Percentiles rank a stretch among this genome's conserved stretches.
Conservation (phyloP, 2,113 vertebrate genomes). For the Anser brachyrhynchus region DNA sequence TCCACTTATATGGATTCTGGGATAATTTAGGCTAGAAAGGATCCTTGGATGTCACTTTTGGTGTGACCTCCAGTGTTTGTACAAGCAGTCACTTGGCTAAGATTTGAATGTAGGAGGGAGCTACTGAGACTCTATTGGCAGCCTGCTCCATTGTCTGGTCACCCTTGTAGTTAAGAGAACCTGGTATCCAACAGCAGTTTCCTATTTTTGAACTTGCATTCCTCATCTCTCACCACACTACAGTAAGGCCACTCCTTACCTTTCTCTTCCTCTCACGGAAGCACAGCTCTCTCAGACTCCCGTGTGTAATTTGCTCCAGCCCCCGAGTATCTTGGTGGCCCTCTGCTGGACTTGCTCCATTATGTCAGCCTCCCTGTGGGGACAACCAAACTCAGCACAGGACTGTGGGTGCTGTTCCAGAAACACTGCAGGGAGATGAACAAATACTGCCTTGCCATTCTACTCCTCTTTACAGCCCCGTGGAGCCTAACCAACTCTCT, state of each 20-base stretch:
- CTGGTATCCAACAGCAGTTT: not conserved
- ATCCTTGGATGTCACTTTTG: not conserved
- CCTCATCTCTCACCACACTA: too few species aligned
- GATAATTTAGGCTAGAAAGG: not conserved
- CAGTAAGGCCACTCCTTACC: not conserved
- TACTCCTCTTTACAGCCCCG: too few species aligned
- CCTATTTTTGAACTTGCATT: not conserved
- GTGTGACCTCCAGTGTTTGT: too few species aligned
- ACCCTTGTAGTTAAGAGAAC: not conserved
- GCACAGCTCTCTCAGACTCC: not conserved
- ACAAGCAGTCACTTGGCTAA: not conserved
- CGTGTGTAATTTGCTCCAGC: not conserved
- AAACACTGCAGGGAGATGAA: not conserved
- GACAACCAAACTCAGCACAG: not conserved
- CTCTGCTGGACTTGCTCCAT: not conserved
- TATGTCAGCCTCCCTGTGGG: rapidly evolving
- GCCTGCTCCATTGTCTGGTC: not conserved
- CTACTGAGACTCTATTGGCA: not conserved
- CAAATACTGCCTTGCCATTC: not conserved
- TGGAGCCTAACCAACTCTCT: not conserved
- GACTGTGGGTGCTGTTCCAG: not conserved
- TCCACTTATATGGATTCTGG: not conserved
- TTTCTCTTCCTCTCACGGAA: not conserved
- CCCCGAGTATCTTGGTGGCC: too few species aligned
- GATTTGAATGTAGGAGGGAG: not conserved